These are phyloP conservation scores for Streptopelia turtur DNA, from an alignment of 2,797 vertebrate species.

Conservation along the genomic window DNA sequence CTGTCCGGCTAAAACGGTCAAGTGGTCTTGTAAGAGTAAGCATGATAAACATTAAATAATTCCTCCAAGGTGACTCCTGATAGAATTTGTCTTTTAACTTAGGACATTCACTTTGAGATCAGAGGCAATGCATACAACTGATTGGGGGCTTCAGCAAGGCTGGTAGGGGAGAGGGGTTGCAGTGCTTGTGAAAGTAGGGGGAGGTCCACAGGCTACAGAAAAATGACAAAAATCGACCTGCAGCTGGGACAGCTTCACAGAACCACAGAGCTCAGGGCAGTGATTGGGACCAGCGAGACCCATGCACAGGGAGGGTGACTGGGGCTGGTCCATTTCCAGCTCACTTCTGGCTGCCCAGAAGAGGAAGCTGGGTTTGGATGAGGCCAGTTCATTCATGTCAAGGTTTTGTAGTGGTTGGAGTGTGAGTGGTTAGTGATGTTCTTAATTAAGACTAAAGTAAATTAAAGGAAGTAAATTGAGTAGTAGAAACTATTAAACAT, in stretches of 20 bases:
- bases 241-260: not conserved
- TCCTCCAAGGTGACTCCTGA: not conserved
- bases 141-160: not conserved
- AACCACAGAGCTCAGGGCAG: not conserved
- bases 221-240: not conserved
- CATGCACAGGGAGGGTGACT: fast-evolving
- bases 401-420: not conserved
- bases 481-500: not conserved
- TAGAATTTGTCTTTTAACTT: not conserved
- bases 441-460: not conserved
- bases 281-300: not conserved
- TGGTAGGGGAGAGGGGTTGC: not conserved
- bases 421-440: not conserved
- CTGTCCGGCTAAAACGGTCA: not conserved
- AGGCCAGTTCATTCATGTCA: not conserved
- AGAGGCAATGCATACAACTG: not conserved
- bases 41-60: not conserved
- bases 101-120: not conserved
- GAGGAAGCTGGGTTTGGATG: not conserved
- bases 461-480: not conserved
- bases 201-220: not conserved
- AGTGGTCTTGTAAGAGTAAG: not conserved
- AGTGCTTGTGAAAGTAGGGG: not conserved
- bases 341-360: not conserved
- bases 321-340: not conserved